Base-by-base conservation (phyloP, 2,113 vertebrate species). In the Lanius collurio region DNA sequence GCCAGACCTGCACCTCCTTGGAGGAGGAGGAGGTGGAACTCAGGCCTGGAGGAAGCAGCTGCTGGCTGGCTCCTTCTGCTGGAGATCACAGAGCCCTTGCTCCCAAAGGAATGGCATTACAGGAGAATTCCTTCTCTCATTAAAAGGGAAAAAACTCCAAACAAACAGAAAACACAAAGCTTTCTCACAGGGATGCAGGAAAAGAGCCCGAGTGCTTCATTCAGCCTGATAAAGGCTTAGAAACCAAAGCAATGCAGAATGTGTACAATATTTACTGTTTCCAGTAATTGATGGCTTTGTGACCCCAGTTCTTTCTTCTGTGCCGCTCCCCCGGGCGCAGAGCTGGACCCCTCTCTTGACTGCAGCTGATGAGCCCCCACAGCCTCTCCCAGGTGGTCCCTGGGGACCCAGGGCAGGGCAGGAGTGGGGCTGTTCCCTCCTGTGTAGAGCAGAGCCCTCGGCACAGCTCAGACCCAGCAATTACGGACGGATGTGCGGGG, bases 121-220 rank as follows among this genome's bases (percentile, higher is more conserved):
- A 89, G 84, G 44, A 89, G 89, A 53, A 79, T 85, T 89, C 41
- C 50, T 92, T 77, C 78, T 84, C 81, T 82, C 62, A 39, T 89
- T 95, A 60, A 69, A 85, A 76, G 44, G 15, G 9, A 37, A 28
- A 57, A 30, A 23, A 7, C 35, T 16, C 11, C 19, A 27, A 10
- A 1, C 2, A 53, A 80, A 27, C 12, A 56, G 60, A 26, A 84
- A 90, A 65, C 28, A 53, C 57, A 69, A 85, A 92, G 63, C 71
- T 83, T 73, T 65, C 46, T 50, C 42, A 14, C 42, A 11, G 24
- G 49, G 62, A 14, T 71, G 46, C 15, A 87, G 57, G 53, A 31
- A 44, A 86, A 68, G 80, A 81, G 15, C 46, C 84, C 35, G 28
- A 56, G 16, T 7, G 33, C 55, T 69, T 73, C 37, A 77, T 67